Percentiles rank a stretch among this genome's conserved stretches.
phyloP scores from a whole-genome alignment of 2,113 vertebrate genomes.

The Passer domesticus region DNA sequence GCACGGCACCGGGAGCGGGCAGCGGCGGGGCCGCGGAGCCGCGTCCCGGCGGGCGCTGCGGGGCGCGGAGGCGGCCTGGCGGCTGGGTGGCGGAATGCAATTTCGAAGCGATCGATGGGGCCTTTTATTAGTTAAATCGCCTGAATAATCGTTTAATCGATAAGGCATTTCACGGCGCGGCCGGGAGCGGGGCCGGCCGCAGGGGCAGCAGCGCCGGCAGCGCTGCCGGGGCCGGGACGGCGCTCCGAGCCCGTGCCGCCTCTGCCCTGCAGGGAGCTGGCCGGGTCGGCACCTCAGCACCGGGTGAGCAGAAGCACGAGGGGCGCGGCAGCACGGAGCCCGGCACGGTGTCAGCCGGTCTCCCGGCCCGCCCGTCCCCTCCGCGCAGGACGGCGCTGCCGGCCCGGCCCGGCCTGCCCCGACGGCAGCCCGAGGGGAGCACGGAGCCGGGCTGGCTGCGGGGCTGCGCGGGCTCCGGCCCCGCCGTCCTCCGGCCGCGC shows the following conservation, averaged over 20 bases:
- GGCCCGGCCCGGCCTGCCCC: background rate
- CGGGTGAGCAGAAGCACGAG: background rate
- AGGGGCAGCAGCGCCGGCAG: background rate
- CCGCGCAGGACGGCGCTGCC: background rate
- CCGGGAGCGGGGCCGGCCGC: background rate
- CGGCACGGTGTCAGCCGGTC: too few relatives aligned
- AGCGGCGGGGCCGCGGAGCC: background rate
- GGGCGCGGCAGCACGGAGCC: background rate
- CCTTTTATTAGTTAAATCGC: slow-evolving; percentile 80
- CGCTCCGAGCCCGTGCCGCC: background rate
- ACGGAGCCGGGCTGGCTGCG: too few relatives aligned
- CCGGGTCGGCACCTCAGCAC: background rate
- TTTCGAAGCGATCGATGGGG: slow-evolving; percentile 71
- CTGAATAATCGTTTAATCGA: slow-evolving; percentile 82
- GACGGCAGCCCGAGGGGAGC: too few relatives aligned
- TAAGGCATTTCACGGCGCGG: slow-evolving; percentile 69
- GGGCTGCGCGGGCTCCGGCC: background rate
- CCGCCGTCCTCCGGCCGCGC: too few relatives aligned
- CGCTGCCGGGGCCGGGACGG: background rate
- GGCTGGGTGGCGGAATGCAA: slow-evolving; percentile 38
- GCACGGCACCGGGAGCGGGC: too few relatives aligned
- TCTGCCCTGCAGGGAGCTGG: too few relatives aligned
- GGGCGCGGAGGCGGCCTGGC: background rate
- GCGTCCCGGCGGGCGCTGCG: background rate
- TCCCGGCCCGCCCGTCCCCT: too few relatives aligned